phyloP scores from a whole-genome alignment of 2,888 invertebrate species.

The Incurvaria masculella region DNA sequence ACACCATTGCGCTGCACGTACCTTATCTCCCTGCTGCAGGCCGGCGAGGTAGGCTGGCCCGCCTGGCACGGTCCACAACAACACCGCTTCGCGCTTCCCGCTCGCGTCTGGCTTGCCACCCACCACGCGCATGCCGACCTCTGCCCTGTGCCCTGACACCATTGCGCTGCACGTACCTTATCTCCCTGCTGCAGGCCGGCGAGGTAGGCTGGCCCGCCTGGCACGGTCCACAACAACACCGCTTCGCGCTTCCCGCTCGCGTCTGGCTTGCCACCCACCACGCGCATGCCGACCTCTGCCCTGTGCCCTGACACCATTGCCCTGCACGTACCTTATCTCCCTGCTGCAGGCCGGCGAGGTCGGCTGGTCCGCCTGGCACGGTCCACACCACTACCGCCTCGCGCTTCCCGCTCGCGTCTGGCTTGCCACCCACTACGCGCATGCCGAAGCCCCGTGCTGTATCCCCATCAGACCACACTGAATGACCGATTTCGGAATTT shows the following conservation, averaged over 20 bases:
- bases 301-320: too few relatives aligned
- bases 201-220: conserved; percentile 77
- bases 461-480: neutral
- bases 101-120: conserved; percentile 87
- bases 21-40: conserved; percentile 86
- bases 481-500: too few relatives aligned
- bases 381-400: conserved; percentile 93
- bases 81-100: conserved; percentile 84
- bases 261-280: too few relatives aligned
- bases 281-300: conserved; percentile 83
- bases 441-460: conserved; percentile 89
- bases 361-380: conserved; percentile 88
- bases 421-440: conserved; percentile 92
- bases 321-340: conserved; percentile 79
- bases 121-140: conserved; percentile 93
- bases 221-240: conserved; percentile 76
- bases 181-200: conserved; percentile 75
- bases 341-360: conserved; percentile 82
- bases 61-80: conserved; percentile 89
- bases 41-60: conserved; percentile 90
- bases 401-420: conserved; percentile 78
- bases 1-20: too few relatives aligned
- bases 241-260: conserved; percentile 73
- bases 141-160: too few relatives aligned
- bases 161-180: too few relatives aligned